Base-by-base conservation (phyloP, 2,888 invertebrate genomes). In the Erpobdella octoculata region DNA sequence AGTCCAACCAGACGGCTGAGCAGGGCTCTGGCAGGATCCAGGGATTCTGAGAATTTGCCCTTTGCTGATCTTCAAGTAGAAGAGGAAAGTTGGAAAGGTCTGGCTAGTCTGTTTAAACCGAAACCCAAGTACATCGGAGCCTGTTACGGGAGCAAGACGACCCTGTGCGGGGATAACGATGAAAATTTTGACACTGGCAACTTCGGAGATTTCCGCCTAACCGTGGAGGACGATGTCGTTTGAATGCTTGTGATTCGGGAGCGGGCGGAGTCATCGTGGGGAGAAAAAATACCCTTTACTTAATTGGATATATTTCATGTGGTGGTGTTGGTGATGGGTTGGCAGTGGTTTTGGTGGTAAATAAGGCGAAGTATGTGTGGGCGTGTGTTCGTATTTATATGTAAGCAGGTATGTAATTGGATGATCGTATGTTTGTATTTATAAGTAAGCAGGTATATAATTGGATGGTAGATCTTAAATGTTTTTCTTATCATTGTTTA, bases 101-200 rank as follows among this genome's bases (percentile, higher is more conserved):
- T 76, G 35, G 74, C 74, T 15, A 70, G 74, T 41, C 66, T 76
- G 35, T 76, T 76, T 66, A 75, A 69, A 53, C 76, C 76, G 2
- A 48, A 71, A 53, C 75, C 76, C 3, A 62, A 73, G 15, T 76
- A 70, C 61, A 71, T 76, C 35, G 74, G 74, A 8, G 75, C 69
- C 25, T 59, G 64, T 46, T 36, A 67, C 28, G 64, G 41, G 28
- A 65, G 70, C 25, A 35, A 37, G 38, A 70, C 62, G 15, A n/a
- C 69, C n/a, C 36, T 69, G 35, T 69, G 69, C 35, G 59, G 69
- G 36, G 31, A 58, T n/a, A 48, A 58, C 8, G 59, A 36, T 15
- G 38, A 58, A 9, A n/a, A 53, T 28, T 21, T 46, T 5, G 2
- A 1, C 46, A n/a, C 46, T 18, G 21, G 18, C 46, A 5, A 46